Evolutionary conservation across 2,113 vertebrate genomes (phyloP).

Genomic region (Mormyrus lacerda): DNA sequence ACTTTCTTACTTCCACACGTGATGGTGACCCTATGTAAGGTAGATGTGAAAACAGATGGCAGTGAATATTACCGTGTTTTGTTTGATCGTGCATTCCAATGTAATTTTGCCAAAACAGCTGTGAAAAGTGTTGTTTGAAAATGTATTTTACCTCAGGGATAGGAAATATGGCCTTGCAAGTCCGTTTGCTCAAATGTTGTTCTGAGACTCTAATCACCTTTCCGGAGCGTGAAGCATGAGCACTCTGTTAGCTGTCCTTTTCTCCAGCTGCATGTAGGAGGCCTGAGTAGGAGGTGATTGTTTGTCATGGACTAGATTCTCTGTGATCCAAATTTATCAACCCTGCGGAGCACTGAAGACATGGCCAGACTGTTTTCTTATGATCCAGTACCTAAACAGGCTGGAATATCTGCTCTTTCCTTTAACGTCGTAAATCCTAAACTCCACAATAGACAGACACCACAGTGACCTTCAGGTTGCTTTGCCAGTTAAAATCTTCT

Average conservation of each 20-base stretch:
- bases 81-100: neutral
- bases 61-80: neutral
- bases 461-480: neutral
- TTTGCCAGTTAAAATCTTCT: neutral
- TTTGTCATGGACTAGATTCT: neutral
- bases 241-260: neutral
- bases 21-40: neutral
- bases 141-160: neutral
- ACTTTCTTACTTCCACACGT: neutral
- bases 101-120: neutral
- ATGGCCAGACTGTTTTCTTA: too few relatives aligned
- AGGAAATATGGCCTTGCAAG: neutral
- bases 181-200: neutral
- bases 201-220: neutral
- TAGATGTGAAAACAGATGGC: neutral
- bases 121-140: neutral
- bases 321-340: slow-evolving; percentile 8
- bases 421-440: neutral
- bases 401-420: neutral
- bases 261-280: neutral
- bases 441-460: neutral
- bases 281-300: neutral
- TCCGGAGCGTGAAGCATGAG: neutral
- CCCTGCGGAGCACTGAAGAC: neutral
- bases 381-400: neutral